Conservation (phyloP, 30 jellyfish, hydroid and myxozoan species). For the Hydractinia echinata region DNA sequence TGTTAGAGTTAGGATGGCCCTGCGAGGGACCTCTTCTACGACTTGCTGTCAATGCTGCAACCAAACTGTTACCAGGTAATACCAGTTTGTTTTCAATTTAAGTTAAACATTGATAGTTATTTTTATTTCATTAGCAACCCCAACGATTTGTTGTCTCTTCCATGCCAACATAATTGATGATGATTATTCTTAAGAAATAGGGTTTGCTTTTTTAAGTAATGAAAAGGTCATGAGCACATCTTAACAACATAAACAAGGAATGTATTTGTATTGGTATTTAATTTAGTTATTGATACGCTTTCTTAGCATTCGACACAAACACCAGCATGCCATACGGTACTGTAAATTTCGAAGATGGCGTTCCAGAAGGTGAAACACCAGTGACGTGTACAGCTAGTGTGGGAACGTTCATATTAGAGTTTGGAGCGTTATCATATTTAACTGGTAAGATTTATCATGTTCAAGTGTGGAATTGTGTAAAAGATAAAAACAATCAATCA, state of each 20-base stretch:
- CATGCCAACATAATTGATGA: too few species aligned
- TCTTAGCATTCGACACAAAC: slow-evolving; percentile 76
- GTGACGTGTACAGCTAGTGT: slow-evolving; percentile 92
- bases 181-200: neutral
- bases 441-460: slow-evolving; percentile 55
- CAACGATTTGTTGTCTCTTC: neutral
- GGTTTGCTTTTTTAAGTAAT: too few species aligned
- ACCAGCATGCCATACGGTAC: slow-evolving; percentile 96
- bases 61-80: slow-evolving; percentile 76
- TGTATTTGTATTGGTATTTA: neutral
- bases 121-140: neutral
- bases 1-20: slow-evolving; percentile 72
- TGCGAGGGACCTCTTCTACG: slow-evolving; percentile 73
- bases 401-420: slow-evolving; percentile 77
- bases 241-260: neutral
- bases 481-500: neutral
- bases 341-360: slow-evolving; percentile 78
- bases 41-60: slow-evolving; percentile 78
- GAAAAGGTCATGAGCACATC: too few species aligned
- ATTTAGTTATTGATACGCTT: neutral
- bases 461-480: too few species aligned
- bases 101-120: neutral
- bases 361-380: slow-evolving; percentile 90
- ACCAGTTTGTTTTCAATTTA: neutral
- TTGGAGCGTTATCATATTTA: slow-evolving; percentile 67